Conservation (phyloP, 2,113 vertebrate species). For the Hystrix brachyura region DNA sequence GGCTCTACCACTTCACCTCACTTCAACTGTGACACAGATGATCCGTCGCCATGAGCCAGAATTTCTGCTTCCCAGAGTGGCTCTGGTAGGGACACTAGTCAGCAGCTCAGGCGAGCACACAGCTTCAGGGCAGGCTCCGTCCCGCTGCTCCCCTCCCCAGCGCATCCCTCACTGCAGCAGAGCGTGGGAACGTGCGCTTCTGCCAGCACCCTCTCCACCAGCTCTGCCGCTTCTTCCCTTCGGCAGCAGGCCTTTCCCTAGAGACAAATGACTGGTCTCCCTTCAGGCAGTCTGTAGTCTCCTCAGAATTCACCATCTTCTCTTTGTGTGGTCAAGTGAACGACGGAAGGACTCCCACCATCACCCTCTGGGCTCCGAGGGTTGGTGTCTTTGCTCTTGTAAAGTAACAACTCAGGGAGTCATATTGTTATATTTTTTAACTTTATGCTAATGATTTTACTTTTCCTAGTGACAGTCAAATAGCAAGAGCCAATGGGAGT, state of each 20-base stretch:
- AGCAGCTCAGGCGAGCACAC: not conserved
- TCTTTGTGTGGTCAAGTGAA: not conserved
- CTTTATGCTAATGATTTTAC: not conserved
- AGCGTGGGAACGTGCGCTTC: too few relatives aligned
- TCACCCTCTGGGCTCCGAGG: not conserved
- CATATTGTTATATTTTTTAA: not conserved
- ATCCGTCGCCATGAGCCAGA: not conserved
- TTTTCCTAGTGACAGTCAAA: not conserved
- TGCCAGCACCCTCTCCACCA: not conserved
- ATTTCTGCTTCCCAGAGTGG: not conserved
- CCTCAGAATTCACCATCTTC: not conserved
- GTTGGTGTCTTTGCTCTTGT: not conserved
- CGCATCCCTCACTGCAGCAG: not conserved
- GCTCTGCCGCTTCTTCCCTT: not conserved
- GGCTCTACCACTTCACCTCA: too few relatives aligned
- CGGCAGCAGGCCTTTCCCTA: not conserved
- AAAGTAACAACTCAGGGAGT: not conserved
- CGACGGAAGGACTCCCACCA: not conserved
- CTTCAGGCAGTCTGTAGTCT: not conserved
- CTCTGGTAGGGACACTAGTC: not conserved
- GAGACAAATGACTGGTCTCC: not conserved
- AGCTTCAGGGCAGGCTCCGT: not conserved
- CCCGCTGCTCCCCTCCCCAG: too few relatives aligned
- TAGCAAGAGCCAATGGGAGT: not conserved
- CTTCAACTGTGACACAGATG: not conserved